Percentiles rank a stretch among this genome's conserved stretches.
These are phyloP conservation scores for Orthonevra nobilis DNA, from an alignment of 2,888 invertebrate genomes.

Conservation along the genomic window DNA sequence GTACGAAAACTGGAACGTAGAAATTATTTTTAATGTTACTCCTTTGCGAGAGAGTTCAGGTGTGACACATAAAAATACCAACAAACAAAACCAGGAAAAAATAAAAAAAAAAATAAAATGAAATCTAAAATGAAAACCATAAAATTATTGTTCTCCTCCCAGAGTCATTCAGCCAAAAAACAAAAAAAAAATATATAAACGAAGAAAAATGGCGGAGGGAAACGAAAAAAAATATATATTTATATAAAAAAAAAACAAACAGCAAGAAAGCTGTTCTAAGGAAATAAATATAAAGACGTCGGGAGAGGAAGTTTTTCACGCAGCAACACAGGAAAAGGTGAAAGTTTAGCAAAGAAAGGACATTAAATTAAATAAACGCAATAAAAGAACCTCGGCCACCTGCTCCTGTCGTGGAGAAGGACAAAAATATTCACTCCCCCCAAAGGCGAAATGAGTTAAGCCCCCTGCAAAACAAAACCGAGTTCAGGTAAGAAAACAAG, in stretches of 20 bases:
- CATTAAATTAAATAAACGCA: constrained; percentile 70
- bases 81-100: background rate
- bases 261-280: constrained; percentile 56
- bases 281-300: constrained; percentile 65
- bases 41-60: constrained; percentile 58
- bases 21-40: constrained; percentile 22
- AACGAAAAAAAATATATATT: too few species aligned
- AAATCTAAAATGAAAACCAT: constrained; percentile 36
- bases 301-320: constrained; percentile 50
- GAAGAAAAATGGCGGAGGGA: too few species aligned
- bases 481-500: constrained; percentile 65
- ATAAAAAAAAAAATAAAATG: background rate
- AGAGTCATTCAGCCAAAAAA: constrained; percentile 37
- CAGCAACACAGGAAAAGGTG: constrained; percentile 50
- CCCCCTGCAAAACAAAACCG: constrained; percentile 60
- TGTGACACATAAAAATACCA: constrained; percentile 58
- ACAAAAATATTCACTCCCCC: constrained; percentile 12
- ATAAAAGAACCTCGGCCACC: constrained; percentile 64
- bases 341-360: constrained; percentile 58
- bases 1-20: constrained; percentile 27
- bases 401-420: constrained; percentile 53
- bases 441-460: constrained; percentile 50
- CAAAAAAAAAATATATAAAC: too few species aligned
- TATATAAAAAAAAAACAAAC: too few species aligned
- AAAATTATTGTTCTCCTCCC: constrained; percentile 59